Conservation (phyloP, 1,140 invertebrate species). For the Nephotettix cincticeps region DNA sequence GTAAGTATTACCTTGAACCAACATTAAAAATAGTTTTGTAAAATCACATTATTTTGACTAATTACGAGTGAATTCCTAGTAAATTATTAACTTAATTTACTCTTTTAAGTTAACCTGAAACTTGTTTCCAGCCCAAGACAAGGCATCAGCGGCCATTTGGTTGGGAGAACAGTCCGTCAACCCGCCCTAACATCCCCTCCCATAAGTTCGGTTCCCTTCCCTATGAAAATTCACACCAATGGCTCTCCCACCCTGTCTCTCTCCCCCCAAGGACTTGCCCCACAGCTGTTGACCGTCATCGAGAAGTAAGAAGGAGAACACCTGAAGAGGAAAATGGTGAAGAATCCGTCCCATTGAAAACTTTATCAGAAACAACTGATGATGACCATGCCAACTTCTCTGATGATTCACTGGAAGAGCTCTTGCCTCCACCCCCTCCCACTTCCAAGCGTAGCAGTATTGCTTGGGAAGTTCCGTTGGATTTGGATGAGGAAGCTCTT, state of each 20-base stretch:
- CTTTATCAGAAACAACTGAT: constrained; percentile 32
- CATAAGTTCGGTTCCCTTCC: constrained; percentile 66
- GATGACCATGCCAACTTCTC: constrained; percentile 75
- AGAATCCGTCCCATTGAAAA: constrained; percentile 22
- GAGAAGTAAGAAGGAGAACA: constrained; percentile 62
- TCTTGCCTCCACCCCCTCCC: constrained; percentile 38
- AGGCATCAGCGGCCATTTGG: constrained; percentile 69
- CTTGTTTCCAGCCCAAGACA: constrained; percentile 67
- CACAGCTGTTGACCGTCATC: constrained; percentile 68
- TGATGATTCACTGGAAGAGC: constrained; percentile 76
- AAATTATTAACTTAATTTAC: no score
- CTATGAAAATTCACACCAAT: constrained; percentile 46
- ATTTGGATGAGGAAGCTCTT: constrained; percentile 55
- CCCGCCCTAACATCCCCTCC: constrained; percentile 48
- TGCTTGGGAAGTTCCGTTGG: constrained; percentile 78
- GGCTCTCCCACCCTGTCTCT: constrained; percentile 18
- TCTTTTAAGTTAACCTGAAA: no score
- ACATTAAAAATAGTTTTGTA: no score
- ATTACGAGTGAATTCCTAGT: no score
- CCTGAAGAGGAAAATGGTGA: constrained; percentile 44
- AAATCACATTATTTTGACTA: no score
- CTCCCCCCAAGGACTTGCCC: constrained; percentile 60
- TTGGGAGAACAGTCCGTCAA: constrained; percentile 61
- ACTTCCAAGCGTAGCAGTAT: constrained; percentile 68
- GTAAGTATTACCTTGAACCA: no score